Evolutionary conservation across 2,797 vertebrate species (phyloP).

Genomic region (Percopsis omiscomaycus): DNA sequence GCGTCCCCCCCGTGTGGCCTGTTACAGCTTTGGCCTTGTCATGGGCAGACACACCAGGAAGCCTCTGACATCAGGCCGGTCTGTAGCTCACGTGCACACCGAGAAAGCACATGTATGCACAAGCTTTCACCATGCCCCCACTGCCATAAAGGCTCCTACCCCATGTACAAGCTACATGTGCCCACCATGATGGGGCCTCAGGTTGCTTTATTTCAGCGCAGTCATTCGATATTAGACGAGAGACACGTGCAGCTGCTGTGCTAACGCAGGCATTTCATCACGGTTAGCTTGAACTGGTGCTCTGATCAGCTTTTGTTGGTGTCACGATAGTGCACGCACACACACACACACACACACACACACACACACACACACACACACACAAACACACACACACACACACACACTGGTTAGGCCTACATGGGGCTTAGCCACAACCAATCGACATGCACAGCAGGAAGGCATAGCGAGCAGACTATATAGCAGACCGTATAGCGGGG

Average conservation of each 20-base stretch:
- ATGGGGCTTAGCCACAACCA: background rate
- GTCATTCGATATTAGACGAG: slow-evolving; percentile 79
- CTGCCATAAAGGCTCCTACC: background rate
- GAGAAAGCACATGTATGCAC: slow-evolving; percentile 1
- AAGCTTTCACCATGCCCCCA: slow-evolving; percentile 1
- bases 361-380: background rate
- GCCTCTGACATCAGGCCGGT: slow-evolving; percentile 50
- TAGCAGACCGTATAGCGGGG: background rate
- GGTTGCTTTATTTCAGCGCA: slow-evolving; percentile 75
- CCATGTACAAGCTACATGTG: background rate
- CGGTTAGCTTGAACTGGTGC: slow-evolving; percentile 65
- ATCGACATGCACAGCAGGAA: background rate
- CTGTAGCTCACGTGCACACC: background rate
- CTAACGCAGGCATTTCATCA: slow-evolving; percentile 81
- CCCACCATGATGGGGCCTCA: slow-evolving; percentile 54
- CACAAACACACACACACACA: background rate
- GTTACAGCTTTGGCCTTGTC: slow-evolving; percentile 43
- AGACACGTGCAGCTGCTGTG: slow-evolving; percentile 76
- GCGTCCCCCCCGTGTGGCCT: slow-evolving; percentile 24
- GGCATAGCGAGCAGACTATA: background rate
- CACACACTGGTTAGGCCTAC: background rate
- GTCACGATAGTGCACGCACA: slow-evolving; percentile 47
- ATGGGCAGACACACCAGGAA: slow-evolving; percentile 52
- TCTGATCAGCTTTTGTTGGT: slow-evolving; percentile 69
- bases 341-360: background rate